A percentile compares a stretch with the other conserved stretches of the same genome.
Conservation (phyloP, 2,797 vertebrate genomes). For the Silurus lanzhouensis region DNA sequence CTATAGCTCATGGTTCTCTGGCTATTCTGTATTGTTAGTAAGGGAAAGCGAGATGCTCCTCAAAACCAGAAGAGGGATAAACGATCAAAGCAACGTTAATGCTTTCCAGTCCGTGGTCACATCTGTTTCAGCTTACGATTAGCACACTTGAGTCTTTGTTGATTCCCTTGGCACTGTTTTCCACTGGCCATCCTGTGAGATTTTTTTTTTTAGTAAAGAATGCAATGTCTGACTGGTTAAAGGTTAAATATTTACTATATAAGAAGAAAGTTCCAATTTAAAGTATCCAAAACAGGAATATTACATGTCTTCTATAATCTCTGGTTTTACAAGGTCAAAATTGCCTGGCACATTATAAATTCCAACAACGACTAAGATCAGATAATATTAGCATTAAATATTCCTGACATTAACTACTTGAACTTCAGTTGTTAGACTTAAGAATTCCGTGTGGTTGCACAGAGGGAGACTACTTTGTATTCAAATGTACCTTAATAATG, state of each 20-base stretch:
- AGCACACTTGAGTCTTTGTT: conserved; percentile 42
- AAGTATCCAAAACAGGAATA: not conserved
- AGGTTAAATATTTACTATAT: not conserved
- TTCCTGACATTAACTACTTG: not conserved
- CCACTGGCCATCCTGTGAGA: not conserved
- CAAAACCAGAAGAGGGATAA: conserved; percentile 49
- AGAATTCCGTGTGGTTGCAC: not conserved
- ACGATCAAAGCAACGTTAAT: conserved; percentile 64
- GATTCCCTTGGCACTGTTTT: conserved; percentile 40
- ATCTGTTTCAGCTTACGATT: conserved; percentile 67
- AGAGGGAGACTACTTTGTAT: not conserved
- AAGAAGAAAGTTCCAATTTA: not conserved
- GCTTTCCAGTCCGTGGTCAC: conserved; percentile 62
- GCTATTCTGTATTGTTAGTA: conserved; percentile 49
- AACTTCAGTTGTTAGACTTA: not conserved
- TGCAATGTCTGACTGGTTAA: conserved; percentile 11
- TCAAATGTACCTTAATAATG: not conserved
- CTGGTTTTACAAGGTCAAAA: not conserved
- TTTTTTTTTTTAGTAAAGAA: not conserved
- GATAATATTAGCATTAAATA: conserved; percentile 6
- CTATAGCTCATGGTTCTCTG: not conserved
- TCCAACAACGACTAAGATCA: not conserved
- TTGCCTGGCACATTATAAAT: not conserved
- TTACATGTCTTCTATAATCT: not conserved
- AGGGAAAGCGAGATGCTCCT: conserved; percentile 48